These are phyloP conservation scores for Serrognathus titanus DNA, from an alignment of 2,888 invertebrate genomes.

Conservation along the genomic window DNA sequence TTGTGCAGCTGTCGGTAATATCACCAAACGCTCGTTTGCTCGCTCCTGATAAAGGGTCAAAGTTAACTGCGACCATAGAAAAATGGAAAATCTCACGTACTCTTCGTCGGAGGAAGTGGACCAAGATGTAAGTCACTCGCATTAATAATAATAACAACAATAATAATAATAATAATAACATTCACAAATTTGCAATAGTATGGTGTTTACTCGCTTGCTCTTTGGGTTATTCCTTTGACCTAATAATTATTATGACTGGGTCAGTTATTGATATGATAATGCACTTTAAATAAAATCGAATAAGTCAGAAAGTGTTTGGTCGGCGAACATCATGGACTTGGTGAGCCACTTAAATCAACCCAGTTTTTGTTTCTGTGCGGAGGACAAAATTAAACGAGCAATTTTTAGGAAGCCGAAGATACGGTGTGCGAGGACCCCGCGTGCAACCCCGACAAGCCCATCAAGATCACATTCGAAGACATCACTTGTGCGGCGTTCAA, in stretches of 20 bases:
- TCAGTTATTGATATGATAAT: background rate
- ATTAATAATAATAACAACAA: background rate
- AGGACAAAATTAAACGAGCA: too few species aligned
- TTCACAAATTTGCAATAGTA: background rate
- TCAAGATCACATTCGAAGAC: conserved; percentile 75
- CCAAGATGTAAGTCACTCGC: conserved; percentile 14
- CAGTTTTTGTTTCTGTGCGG: background rate
- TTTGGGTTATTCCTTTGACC: too few species aligned
- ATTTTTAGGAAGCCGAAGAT: conserved; percentile 25
- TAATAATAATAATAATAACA: too few species aligned
- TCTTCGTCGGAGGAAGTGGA: conserved; percentile 20
- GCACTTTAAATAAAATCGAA: background rate
- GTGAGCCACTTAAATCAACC: background rate
- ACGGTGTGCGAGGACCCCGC: conserved; percentile 38
- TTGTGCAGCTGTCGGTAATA: too few species aligned
- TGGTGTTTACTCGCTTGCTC: too few species aligned
- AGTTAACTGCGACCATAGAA: too few species aligned
- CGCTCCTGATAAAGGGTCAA: too few species aligned
- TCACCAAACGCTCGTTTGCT: too few species aligned
- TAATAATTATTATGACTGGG: background rate
- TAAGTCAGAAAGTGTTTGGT: background rate
- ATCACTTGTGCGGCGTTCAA: conserved; percentile 86
- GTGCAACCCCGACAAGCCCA: conserved; percentile 69
- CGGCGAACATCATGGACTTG: background rate
- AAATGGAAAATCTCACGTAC: conserved; percentile 23